Evolutionary conservation across 2,888 invertebrate species (phyloP), one percentile per base, ranked within the genome.

Genomic region (Oasisia sp.): DNA sequence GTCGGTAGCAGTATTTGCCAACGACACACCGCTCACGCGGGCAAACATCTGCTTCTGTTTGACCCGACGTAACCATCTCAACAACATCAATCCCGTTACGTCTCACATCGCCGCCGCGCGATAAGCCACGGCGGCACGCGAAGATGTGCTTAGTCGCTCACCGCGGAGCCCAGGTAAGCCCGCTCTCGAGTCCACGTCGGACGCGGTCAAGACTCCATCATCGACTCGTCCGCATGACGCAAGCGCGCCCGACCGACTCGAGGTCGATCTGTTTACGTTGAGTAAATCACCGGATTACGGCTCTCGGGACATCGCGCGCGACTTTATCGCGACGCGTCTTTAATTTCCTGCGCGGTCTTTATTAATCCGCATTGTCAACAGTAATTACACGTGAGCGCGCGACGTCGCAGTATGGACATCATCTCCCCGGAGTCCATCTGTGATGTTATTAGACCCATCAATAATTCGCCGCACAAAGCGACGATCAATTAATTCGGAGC

Each of bases 291-390:
- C 74, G 74, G 74, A 19, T 74, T 74, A 74, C 74, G 74, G n/a
- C 74, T 38, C 38, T 38, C 38, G n/a, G 19, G 74, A 74, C 74
- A 74, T 5, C 27, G 74, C 74, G 14, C 74, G 74, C 74, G 27
- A 27, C 74, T 74, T 74, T 74, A 74, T 74, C 74, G 74, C 74
- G 74, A n/a, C 74, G 27, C 74, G 74, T 74, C 74, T 74, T 74
- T 74, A 74, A 74, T 74, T 74, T 74, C 74, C 74, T 74, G 74
- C 74, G 14, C 74, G 74, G 27, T n/a, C 74, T 74, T 74, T 74
- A 74, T 74, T 74, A 74, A 74, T 74, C 74, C 74, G 74, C 74
- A 74, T 74, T 74, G 74, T 74, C 27, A 74, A 74, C 74, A 74
- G 27, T 74, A 74, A 74, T 74, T 74, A 74, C 74, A 27, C 74